These are phyloP conservation scores for Sceloporus tristichus DNA, from an alignment of 2,113 vertebrate genomes.

Conservation along the genomic window DNA sequence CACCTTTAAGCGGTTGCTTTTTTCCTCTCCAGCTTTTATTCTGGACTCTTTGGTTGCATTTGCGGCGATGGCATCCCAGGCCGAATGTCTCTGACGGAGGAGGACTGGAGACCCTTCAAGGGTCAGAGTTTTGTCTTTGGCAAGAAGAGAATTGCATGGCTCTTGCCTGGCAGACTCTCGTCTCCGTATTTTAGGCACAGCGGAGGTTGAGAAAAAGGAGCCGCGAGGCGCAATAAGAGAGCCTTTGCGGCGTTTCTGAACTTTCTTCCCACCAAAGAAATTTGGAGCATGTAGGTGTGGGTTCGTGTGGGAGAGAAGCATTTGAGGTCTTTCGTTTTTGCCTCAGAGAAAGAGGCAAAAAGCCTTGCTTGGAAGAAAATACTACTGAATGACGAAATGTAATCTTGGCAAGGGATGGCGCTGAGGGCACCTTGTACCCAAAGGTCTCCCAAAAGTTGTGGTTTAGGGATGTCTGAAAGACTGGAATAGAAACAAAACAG, in stretches of 20 bases:
- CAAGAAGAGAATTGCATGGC: neutral
- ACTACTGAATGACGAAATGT: neutral
- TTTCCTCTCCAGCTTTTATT: slow-evolving; percentile 28
- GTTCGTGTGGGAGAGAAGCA: too few species aligned
- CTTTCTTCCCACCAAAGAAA: neutral
- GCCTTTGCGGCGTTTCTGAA: too few species aligned
- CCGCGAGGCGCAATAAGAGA: neutral
- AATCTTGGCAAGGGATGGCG: neutral
- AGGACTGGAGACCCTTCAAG: too few species aligned
- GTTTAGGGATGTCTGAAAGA: neutral
- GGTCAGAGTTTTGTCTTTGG: too few species aligned
- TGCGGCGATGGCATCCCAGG: neutral
- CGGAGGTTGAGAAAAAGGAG: neutral
- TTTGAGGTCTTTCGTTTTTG: neutral
- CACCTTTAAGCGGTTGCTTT: slow-evolving; percentile 10
- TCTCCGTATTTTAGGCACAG: neutral
- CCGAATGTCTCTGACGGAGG: neutral
- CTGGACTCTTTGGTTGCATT: slow-evolving; percentile 36
- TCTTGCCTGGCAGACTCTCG: neutral
- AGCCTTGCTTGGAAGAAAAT: neutral
- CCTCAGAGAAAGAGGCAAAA: neutral
- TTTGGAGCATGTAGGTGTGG: neutral
- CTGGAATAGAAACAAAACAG: neutral
- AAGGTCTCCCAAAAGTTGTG: neutral
- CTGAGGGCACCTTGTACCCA: neutral